These are phyloP conservation scores for Hoplostethus atlanticus DNA, from an alignment of 2,797 vertebrate species.

Conservation along the genomic window DNA sequence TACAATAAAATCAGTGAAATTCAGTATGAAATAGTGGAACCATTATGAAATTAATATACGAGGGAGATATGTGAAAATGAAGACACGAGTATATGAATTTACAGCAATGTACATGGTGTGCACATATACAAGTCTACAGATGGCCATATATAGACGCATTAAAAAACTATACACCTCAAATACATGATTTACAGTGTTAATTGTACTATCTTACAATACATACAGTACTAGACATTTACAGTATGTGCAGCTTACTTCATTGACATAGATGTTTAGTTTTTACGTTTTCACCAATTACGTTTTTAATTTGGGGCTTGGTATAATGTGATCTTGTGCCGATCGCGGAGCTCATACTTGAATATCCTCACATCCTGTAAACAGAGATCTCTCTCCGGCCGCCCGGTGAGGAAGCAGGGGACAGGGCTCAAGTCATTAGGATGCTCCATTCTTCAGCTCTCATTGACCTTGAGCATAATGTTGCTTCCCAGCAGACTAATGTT, in stretches of 20 bases:
- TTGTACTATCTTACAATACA: no score
- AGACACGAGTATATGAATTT: background rate
- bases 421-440: conserved; percentile 65
- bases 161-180: no score
- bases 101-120: no score
- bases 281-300: no score
- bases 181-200: no score
- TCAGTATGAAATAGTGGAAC: no score
- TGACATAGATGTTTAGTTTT: conserved; percentile 37
- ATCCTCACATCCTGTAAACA: conserved; percentile 58
- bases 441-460: conserved; percentile 73
- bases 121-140: no score
- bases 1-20: background rate
- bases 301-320: conserved; percentile 46
- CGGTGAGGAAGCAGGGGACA: background rate
- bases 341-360: conserved; percentile 56
- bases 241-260: conserved; percentile 29
- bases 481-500: conserved; percentile 81
- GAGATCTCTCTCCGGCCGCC: conserved; percentile 64
- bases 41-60: background rate
- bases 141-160: no score
- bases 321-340: conserved; percentile 47
- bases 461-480: conserved; percentile 84
- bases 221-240: background rate
- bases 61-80: background rate